These are phyloP conservation scores for Mythimna lalbum DNA, from an alignment of 2,888 invertebrate species.

Conservation along the genomic window DNA sequence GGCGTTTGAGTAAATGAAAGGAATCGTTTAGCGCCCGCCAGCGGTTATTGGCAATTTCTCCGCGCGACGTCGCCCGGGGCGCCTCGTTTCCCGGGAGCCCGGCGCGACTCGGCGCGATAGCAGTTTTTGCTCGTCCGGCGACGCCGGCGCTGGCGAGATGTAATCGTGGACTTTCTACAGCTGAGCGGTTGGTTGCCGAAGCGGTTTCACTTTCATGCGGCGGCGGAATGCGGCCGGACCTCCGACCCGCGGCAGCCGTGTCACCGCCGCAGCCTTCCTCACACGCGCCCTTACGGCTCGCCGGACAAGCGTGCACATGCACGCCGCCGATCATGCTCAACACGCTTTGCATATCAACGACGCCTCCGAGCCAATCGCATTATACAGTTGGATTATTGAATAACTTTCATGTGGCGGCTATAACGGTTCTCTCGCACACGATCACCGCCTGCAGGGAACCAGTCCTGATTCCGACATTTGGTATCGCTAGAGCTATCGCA, in stretches of 20 bases:
- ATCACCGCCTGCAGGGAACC: slow-evolving; percentile 59
- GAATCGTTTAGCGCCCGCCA: slow-evolving; percentile 77
- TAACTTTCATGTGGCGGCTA: slow-evolving; percentile 65
- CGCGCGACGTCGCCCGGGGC: slow-evolving; percentile 80
- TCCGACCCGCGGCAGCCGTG: slow-evolving; percentile 84
- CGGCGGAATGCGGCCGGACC: slow-evolving; percentile 89
- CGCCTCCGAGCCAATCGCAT: slow-evolving; percentile 63
- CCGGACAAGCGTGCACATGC: slow-evolving; percentile 53
- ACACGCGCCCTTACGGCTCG: slow-evolving; percentile 62
- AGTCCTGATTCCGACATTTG: slow-evolving; percentile 56
- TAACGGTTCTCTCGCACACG: slow-evolving; percentile 72
- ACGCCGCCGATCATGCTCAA: slow-evolving; percentile 57
- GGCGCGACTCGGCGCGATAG: slow-evolving; percentile 79
- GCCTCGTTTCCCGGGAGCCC: slow-evolving; percentile 85
- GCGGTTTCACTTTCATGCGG: slow-evolving; percentile 90
- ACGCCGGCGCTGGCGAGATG: slow-evolving; percentile 80
- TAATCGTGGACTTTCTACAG: slow-evolving; percentile 90
- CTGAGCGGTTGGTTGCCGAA: slow-evolving; percentile 81
- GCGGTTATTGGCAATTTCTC: slow-evolving; percentile 82
- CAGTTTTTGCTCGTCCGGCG: slow-evolving; percentile 87
- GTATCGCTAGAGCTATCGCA: slow-evolving; percentile 41
- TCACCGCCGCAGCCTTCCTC: slow-evolving; percentile 71
- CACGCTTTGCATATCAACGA: slow-evolving; percentile 74
- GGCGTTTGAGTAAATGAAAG: slow-evolving; percentile 79
- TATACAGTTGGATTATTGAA: slow-evolving; percentile 70